Percentiles rank a stretch among this genome's conserved stretches.
Evolutionary conservation across 2,888 invertebrate species (phyloP).

Genomic region (Bibio marci): DNA sequence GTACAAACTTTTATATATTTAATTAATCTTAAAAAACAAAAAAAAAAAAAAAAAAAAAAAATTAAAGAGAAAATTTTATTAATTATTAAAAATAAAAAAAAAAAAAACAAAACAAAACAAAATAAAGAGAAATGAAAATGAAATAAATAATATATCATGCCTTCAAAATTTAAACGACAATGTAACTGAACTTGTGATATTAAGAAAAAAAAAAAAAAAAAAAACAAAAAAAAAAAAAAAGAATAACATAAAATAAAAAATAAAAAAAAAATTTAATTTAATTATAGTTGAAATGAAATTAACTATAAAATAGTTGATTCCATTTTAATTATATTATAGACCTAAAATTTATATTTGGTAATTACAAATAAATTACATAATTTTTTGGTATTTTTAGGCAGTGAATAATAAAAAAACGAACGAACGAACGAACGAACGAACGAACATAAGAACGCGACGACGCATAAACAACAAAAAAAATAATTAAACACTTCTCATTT

Average conservation of each 20-base stretch:
- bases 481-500: conserved; percentile 1
- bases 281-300: conserved; percentile 2
- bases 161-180: conserved; percentile 23
- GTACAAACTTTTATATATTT: conserved; percentile 4
- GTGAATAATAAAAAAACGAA: neutral
- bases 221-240: conserved; percentile 9
- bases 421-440: neutral
- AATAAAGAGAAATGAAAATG: conserved; percentile 5
- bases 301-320: conserved; percentile 5
- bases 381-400: conserved; percentile 3
- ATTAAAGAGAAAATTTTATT: conserved; percentile 5
- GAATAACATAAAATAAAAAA: conserved; percentile 9
- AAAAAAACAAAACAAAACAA: conserved; percentile 14
- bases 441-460: neutral
- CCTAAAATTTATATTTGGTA: conserved; percentile 4
- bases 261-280: conserved; percentile 6
- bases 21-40: conserved; percentile 3
- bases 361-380: conserved; percentile 1
- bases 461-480: neutral
- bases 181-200: conserved; percentile 32
- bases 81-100: conserved; percentile 7
- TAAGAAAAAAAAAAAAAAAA: too few species aligned
- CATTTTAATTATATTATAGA: conserved; percentile 5
- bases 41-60: conserved; percentile 1
- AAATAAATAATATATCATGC: conserved; percentile 10